Evolutionary conservation across 2,888 invertebrate genomes (phyloP), one percentile per base, ranked within the genome.

Genomic region (Mayetiola destructor): DNA sequence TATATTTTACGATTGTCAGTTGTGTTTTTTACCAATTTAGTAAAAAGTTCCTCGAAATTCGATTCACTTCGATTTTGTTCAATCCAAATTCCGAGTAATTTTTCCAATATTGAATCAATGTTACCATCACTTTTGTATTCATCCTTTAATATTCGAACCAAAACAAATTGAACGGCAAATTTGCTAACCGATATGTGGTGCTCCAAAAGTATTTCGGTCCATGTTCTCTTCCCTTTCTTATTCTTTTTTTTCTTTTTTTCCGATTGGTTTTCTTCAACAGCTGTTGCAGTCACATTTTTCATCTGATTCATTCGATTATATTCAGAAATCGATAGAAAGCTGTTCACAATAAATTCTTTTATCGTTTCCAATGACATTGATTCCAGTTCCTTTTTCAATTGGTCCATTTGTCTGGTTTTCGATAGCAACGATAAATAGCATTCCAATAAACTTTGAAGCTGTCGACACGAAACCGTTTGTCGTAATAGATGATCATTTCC

Each of bases 361-460:
- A 20, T 20, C 8, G 53, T 30, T 30, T 32, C 53, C 30, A 53
- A 4, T 5, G 29, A 16, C 58, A 76, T 73, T 58, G 73, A 73
- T 64, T 81, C 80, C 62, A 81, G 64, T 63, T 77, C 76, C 64
- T 81, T 81, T 73, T 81, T 75, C 62, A 81, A 80, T 14, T 77
- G 74, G 42, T 79, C 80, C 59, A 81, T 68, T 74, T 65, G 75
- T 66, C 76, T 75, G 64, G 73, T 74, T 71, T 76, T 77, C 67
- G 74, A 78, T 62, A 80, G 68, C 56, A 80, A 73, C 57, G 78
- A 76, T 62, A 80, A 75, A 65, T 79, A 77, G 56, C 79, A 75
- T 68, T 81, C 80, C 64, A 76, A 74, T 68, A 79, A 76, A 65
- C 76, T 77, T 63, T 77, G 73, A 62, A 76, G 72, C 62, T 80